Evolutionary conservation across 2,888 invertebrate species (phyloP).

Genomic region (Tipula unca): DNA sequence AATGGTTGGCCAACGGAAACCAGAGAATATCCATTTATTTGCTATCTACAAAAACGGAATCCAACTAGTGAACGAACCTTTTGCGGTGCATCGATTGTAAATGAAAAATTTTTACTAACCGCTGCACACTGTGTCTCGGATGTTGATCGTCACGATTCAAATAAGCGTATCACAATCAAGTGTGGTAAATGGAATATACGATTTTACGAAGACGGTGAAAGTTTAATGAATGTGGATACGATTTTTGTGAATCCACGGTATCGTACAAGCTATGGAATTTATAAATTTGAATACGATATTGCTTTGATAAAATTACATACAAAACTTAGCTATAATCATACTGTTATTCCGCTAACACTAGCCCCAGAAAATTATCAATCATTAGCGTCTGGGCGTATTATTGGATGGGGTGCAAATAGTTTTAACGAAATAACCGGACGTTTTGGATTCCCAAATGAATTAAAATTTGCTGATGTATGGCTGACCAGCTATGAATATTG

Average conservation of each 20-base stretch:
- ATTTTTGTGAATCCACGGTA: not conserved
- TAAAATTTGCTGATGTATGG: not conserved
- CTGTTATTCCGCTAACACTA: not conserved
- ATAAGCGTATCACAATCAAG: not conserved
- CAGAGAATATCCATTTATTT: not conserved
- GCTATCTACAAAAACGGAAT: not conserved
- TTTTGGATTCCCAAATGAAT: not conserved
- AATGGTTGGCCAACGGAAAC: not conserved
- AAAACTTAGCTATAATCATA: not conserved
- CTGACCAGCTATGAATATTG: not conserved
- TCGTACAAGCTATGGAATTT: not conserved
- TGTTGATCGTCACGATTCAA: not conserved
- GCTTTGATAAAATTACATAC: not conserved
- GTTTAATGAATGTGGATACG: not conserved
- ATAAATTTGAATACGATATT: not conserved
- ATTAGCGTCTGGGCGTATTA: not conserved
- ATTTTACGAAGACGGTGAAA: not conserved
- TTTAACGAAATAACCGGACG: not conserved
- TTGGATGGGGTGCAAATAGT: not conserved
- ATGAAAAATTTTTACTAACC: not conserved
- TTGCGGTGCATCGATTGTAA: not conserved
- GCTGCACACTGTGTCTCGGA: not conserved
- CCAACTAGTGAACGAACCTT: not conserved
- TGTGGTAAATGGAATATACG: conserved; percentile 2
- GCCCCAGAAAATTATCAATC: not conserved